Conservation (phyloP, 2,113 vertebrate species). For the Lipophrys pholis region DNA sequence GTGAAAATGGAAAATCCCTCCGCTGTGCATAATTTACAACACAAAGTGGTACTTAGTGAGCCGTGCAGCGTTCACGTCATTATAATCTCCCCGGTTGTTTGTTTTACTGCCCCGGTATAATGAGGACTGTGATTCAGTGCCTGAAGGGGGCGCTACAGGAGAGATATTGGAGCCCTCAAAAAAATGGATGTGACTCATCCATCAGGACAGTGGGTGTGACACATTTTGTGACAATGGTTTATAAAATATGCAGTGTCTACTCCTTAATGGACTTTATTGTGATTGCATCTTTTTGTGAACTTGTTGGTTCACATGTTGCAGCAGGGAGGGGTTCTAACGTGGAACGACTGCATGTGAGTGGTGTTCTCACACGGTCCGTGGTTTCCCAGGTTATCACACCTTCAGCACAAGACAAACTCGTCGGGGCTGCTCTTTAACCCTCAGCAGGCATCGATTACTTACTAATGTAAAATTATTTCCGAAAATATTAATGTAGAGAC, state of each 20-base stretch:
- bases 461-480: too few species aligned
- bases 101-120: not conserved
- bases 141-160: not conserved
- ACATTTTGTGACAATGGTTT: not conserved
- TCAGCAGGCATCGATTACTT: too few species aligned
- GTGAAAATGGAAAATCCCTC: not conserved
- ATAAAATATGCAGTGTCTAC: not conserved
- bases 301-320: conserved; percentile 56
- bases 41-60: conserved; percentile 2
- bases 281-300: conserved; percentile 24
- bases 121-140: not conserved
- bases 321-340: conserved; percentile 11
- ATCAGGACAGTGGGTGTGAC: not conserved
- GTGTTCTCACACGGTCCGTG: not conserved
- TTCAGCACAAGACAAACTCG: not conserved
- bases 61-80: not conserved
- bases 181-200: not conserved
- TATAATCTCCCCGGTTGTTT: not conserved
- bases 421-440: too few species aligned
- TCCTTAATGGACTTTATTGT: not conserved
- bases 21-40: conserved; percentile 24
- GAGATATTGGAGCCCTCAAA: not conserved
- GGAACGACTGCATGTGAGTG: not conserved
- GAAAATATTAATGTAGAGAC: too few species aligned
- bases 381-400: not conserved